Evolutionary conservation across 2,113 vertebrate genomes (phyloP).

Genomic region (Erythrolamprus reginae): DNA sequence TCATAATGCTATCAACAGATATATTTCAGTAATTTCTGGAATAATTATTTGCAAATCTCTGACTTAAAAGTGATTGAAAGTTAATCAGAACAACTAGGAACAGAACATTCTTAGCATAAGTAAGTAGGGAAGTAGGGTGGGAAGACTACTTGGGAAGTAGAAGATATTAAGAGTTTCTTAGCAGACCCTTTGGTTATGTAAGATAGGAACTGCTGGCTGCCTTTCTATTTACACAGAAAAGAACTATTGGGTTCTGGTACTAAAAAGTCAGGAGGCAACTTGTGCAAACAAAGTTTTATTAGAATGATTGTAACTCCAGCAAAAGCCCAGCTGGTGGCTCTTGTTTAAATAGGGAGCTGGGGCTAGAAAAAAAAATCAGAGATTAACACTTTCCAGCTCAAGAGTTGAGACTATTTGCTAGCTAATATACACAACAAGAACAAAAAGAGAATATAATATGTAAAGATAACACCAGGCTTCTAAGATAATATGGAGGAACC

Average conservation of each 20-base stretch:
- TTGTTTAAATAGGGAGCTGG: too few relatives aligned
- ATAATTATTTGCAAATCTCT: neutral
- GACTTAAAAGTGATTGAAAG: neutral
- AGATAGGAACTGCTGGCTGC: neutral
- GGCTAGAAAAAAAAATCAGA: too few relatives aligned
- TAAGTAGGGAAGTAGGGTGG: neutral
- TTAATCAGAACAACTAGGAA: neutral
- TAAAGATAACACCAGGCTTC: neutral
- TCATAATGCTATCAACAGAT: neutral
- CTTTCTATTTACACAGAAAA: neutral
- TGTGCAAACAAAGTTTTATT: too few relatives aligned
- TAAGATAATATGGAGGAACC: neutral
- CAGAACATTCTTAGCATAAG: neutral
- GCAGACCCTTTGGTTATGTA: neutral
- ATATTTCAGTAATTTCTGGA: neutral
- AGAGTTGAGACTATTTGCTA: too few relatives aligned
- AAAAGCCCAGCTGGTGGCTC: too few relatives aligned
- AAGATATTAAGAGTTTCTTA: neutral
- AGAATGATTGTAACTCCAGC: too few relatives aligned
- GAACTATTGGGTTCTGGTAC: too few relatives aligned
- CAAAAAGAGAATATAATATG: neutral
- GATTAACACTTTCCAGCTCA: too few relatives aligned
- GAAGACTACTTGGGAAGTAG: neutral
- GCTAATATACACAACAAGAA: too few relatives aligned
- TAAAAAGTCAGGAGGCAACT: too few relatives aligned